phyloP scores from a whole-genome alignment of 2,797 vertebrate genomes.

The Amniataba percoides region DNA sequence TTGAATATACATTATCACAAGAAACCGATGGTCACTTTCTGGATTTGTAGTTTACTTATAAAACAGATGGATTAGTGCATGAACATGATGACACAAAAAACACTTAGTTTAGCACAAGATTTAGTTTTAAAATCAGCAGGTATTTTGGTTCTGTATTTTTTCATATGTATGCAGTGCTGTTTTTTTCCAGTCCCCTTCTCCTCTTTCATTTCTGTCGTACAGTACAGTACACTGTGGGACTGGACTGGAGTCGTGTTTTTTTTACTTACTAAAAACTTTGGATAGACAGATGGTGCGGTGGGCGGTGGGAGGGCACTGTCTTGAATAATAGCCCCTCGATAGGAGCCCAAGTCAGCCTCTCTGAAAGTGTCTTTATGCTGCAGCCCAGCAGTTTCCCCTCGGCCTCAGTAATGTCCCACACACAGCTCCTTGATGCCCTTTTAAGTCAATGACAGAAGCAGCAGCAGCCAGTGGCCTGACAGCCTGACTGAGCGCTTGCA shows the following conservation, averaged over 20 bases:
- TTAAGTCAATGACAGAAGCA: conserved; percentile 83
- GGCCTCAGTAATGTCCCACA: conserved; percentile 80
- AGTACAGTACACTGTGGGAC: conserved; percentile 44
- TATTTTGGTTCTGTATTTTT: conserved; percentile 14
- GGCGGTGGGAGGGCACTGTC: conserved; percentile 74
- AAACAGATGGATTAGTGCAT: not conserved
- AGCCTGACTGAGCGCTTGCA: conserved; percentile 84
- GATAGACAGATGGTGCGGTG: conserved; percentile 72
- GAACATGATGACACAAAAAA: not conserved
- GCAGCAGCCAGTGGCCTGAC: conserved; percentile 81
- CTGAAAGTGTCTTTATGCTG: conserved; percentile 78
- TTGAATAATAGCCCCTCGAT: conserved; percentile 78
- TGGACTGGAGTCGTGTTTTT: conserved; percentile 51
- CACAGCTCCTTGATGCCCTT: conserved; percentile 80
- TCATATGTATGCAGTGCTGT: not conserved
- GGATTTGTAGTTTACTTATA: not conserved
- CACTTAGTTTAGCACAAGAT: not conserved
- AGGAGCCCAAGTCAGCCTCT: conserved; percentile 69
- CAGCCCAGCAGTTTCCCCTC: conserved; percentile 75
- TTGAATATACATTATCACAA: not conserved
- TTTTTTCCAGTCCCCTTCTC: conserved; percentile 21
- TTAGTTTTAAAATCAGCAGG: not conserved
- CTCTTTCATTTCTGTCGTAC: conserved; percentile 29
- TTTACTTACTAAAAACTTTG: conserved; percentile 69
- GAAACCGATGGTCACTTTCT: not conserved